These are phyloP conservation scores for Phyllotreta cruciferae DNA, from an alignment of 2,888 invertebrate species.

Conservation along the genomic window DNA sequence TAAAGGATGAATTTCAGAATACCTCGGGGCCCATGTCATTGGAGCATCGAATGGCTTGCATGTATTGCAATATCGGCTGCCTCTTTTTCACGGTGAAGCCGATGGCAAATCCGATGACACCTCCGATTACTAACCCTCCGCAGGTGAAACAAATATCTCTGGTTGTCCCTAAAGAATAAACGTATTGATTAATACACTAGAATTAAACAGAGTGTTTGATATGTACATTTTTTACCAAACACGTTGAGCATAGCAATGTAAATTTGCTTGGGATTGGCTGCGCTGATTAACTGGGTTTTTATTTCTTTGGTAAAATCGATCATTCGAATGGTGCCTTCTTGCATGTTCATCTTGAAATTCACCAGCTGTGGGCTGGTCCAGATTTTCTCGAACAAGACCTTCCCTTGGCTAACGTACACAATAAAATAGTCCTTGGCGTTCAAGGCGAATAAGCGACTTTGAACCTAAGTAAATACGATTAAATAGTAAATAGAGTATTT, in stretches of 20 bases:
- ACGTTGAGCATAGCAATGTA: constrained; percentile 47
- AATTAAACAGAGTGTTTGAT: no score
- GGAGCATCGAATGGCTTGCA: constrained; percentile 62
- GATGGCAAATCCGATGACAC: constrained; percentile 58
- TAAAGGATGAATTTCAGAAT: constrained; percentile 30
- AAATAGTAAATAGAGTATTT: neutral
- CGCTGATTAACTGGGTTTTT: constrained; percentile 41
- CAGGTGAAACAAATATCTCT: constrained; percentile 60
- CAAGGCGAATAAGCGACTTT: constrained; percentile 50
- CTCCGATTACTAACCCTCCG: constrained; percentile 60
- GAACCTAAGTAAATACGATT: constrained; percentile 47
- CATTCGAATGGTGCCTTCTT: constrained; percentile 44
- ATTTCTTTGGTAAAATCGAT: constrained; percentile 45
- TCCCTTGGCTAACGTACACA: constrained; percentile 48
- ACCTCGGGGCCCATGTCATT: constrained; percentile 62
- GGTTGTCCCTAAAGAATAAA: constrained; percentile 54
- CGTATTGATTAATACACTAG: no score
- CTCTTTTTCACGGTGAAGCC: constrained; percentile 54
- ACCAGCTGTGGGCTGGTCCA: constrained; percentile 48
- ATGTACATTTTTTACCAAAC: constrained; percentile 53
- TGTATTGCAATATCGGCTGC: constrained; percentile 56
- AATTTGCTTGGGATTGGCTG: constrained; percentile 47
- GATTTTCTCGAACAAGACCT: constrained; percentile 43
- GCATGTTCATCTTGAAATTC: constrained; percentile 45
- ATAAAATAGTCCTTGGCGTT: constrained; percentile 52